Evolutionary conservation across 2,888 invertebrate genomes (phyloP), one percentile per base, ranked within the genome.

Genomic region (Eupithecia inturbata): DNA sequence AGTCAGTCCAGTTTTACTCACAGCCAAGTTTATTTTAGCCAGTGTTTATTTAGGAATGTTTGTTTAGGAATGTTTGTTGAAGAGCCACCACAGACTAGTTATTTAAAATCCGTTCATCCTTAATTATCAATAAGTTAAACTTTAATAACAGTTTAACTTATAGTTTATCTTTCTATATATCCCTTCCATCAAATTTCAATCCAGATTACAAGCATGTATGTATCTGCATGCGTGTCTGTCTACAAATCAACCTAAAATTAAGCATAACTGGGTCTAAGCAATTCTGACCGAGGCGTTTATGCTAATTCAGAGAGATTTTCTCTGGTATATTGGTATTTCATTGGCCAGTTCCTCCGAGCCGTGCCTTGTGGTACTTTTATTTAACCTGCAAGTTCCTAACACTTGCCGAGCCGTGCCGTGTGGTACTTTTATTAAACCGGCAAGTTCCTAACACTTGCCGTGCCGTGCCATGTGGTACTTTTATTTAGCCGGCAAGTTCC

Each of bases 1-100:
- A 28, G 28, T 53, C 12, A 53, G 53, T n/a, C 53, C 22, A 28
- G 16, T 60, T 60, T 16, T 28, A 60, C 60, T 28, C 19, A 2
- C 31, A 31, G 31, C 6, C 31, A 9, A 62, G 62, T 28, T 60
- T 28, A 49, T 49, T n/a, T 49, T 49, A 49, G n/a, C n/a, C n/a
- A n/a, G n/a, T 73, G 67, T 71, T 74, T 66, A 45, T 45, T 66
- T 68, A 71, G 74, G 70, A 39, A 68, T 49, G 68, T 71, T 68
- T 66, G 57, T 45, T 66, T 68, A 71, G 74, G 70, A 39, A 68
- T 49, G 68, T 71, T 68, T 64, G 49, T 31, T 68, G 33, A 64
- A 57, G 57, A 39, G 19, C 49, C 33, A 0, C 0, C 22, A 66
- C 10, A 16, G 9, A 22, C 33, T 36, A 64, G 12, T 36, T 63